These are phyloP conservation scores for Volucella inanis DNA, from an alignment of 2,888 invertebrate species.

Conservation along the genomic window DNA sequence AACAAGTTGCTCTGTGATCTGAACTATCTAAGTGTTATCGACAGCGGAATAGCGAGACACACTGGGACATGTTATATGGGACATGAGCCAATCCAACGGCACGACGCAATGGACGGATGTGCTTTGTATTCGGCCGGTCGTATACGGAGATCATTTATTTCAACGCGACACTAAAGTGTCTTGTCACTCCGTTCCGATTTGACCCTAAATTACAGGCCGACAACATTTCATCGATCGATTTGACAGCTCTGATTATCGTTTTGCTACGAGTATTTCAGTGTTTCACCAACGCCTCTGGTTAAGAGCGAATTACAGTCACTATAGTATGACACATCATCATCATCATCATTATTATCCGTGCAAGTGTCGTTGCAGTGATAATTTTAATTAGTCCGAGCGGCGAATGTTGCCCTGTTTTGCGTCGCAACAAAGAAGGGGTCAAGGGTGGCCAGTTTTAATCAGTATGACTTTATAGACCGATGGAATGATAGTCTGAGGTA, in stretches of 20 bases:
- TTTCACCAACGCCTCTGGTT: background rate
- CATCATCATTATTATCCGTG: too few relatives aligned
- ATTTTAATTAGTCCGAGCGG: constrained; percentile 69
- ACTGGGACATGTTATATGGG: background rate
- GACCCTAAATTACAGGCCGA: constrained; percentile 67
- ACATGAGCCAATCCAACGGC: constrained; percentile 18
- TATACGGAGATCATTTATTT: constrained; percentile 50
- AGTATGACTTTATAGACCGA: background rate
- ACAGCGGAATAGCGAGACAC: background rate
- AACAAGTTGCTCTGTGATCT: too few relatives aligned
- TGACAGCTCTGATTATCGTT: constrained; percentile 68
- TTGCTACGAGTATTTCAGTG: background rate
- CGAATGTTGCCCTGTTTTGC: constrained; percentile 45
- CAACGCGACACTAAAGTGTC: constrained; percentile 72
- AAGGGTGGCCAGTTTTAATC: constrained; percentile 49
- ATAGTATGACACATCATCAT: constrained; percentile 68
- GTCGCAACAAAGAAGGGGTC: constrained; percentile 15
- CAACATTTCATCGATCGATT: constrained; percentile 71
- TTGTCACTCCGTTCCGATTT: constrained; percentile 67
- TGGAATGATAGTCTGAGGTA: background rate
- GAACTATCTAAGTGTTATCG: too few relatives aligned
- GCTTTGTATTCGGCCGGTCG: background rate
- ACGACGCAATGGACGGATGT: constrained; percentile 13
- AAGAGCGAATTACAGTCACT: constrained; percentile 29
- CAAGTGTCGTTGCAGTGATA: constrained; percentile 70